Percentiles rank a stretch among this genome's conserved stretches.
phyloP scores from a whole-genome alignment of 2,888 invertebrate genomes.

The Trachelus iudaicus region DNA sequence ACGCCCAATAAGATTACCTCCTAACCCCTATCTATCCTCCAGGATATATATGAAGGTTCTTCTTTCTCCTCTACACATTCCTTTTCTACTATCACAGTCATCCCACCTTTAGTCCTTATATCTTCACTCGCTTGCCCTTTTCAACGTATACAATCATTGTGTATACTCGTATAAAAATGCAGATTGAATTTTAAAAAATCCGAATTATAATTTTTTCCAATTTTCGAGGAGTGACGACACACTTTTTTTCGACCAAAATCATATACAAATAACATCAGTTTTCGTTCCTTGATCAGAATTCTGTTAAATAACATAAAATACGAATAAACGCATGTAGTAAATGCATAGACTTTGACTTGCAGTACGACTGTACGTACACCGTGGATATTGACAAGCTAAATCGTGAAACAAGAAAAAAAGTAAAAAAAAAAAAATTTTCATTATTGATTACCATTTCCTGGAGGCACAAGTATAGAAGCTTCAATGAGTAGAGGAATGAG shows the following conservation, averaged over 20 bases:
- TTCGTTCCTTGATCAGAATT: neutral
- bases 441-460: neutral
- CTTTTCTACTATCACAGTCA: neutral
- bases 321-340: too few species aligned
- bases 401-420: too few species aligned
- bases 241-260: too few species aligned
- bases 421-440: neutral
- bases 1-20: neutral
- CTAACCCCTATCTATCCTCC: neutral
- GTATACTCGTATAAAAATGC: neutral
- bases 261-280: neutral
- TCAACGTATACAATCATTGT: neutral
- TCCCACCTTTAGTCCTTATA: neutral
- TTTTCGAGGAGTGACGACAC: too few species aligned
- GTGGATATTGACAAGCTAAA: neutral
- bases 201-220: too few species aligned
- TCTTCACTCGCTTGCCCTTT: neutral
- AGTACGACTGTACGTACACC: neutral
- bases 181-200: neutral
- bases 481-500: neutral
- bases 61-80: too few species aligned
- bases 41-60: too few species aligned
- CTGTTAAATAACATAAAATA: too few species aligned
- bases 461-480: neutral
- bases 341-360: too few species aligned